Evolutionary conservation across 1,140 invertebrate species (phyloP), one percentile per base, ranked within the genome.

Genomic region (Trichogramma pretiosum): DNA sequence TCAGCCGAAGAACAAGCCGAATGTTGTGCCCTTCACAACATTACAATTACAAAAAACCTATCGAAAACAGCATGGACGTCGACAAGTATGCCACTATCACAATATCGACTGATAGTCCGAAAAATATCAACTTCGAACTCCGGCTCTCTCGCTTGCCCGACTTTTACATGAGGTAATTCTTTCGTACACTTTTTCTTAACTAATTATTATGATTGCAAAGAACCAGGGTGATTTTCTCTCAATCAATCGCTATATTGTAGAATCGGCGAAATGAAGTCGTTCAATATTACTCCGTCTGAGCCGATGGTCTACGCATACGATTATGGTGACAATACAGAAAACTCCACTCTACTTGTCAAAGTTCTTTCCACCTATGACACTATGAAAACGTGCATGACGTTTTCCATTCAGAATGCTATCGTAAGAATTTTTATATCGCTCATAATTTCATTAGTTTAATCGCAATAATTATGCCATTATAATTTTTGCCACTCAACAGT

Each of bases 321-420:
- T 17, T 77, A 77, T 58, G 3, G 7, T 32, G 37, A 23, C 13
- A 65, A 72, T n/a, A 50, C 54, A 14, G 56, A 62, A 39, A 38
- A 42, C 21, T 63, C 72, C 42, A 62, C 71, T 43, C 73, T 80
- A 5, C 45, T 78, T 26, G 59, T 80, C 5, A 60, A 64, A 52
- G 71, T 74, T 10, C 63, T 55, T 8, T 79, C 78, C 13, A 42
- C 63, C 3, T 68, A 72, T 53, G 54, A n/a, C n/a, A n/a, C n/a
- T n/a, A n/a, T n/a, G n/a, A n/a, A 63, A 8, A 58, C 61, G 16
- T 80, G 78, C 56, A 72, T 75, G 59, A 71, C 74, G 8, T 65
- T 80, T 17, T 78, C 77, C 9, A 68, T 81, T 32, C 78, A 80
- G 54, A 72, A 77, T 54, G 64, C 69, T 18, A 62, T 69, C 49